A percentile compares a stretch with the other conserved stretches of the same genome.
These are phyloP conservation scores for Yponomeuta plumbellus DNA, from an alignment of 2,888 invertebrate species.

Conservation along the genomic window DNA sequence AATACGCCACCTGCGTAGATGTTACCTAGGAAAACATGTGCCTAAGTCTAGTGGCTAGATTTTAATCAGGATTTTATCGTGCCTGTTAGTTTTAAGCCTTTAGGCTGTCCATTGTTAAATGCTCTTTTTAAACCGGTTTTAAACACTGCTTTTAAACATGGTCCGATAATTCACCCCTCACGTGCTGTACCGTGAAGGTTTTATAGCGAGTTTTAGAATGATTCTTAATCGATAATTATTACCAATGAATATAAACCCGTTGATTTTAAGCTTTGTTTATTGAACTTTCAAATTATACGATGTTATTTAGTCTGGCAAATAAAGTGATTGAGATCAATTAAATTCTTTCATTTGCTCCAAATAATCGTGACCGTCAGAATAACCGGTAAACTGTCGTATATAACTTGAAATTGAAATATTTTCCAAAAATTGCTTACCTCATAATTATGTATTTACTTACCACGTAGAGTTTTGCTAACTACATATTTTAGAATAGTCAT, in stretches of 20 bases:
- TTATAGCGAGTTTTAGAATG: constrained; percentile 43
- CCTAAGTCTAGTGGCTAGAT: constrained; percentile 44
- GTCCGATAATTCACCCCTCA: background rate
- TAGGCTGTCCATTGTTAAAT: constrained; percentile 26
- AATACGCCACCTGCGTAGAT: constrained; percentile 49
- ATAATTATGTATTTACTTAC: too few relatives aligned
- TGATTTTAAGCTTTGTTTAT: constrained; percentile 44
- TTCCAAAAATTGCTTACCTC: too few relatives aligned
- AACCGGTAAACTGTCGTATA: too few relatives aligned
- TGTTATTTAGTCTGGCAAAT: constrained; percentile 11
- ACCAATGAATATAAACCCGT: constrained; percentile 38
- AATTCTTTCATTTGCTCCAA: background rate
- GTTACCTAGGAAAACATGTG: constrained; percentile 46
- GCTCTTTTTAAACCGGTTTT: constrained; percentile 28
- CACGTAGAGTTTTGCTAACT: too few relatives aligned
- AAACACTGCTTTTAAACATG: constrained; percentile 37
- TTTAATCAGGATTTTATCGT: constrained; percentile 51
- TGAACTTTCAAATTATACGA: constrained; percentile 12
- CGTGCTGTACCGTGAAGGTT: constrained; percentile 32
- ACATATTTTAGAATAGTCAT: too few relatives aligned
- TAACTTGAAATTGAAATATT: too few relatives aligned
- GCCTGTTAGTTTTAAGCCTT: constrained; percentile 31
- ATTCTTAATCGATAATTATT: constrained; percentile 23
- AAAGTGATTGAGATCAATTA: constrained; percentile 11
- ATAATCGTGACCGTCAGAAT: background rate